Evolutionary conservation across 2,888 invertebrate genomes (phyloP), one percentile per base, ranked within the genome.

Genomic region (Sarcophaga rosellei): DNA sequence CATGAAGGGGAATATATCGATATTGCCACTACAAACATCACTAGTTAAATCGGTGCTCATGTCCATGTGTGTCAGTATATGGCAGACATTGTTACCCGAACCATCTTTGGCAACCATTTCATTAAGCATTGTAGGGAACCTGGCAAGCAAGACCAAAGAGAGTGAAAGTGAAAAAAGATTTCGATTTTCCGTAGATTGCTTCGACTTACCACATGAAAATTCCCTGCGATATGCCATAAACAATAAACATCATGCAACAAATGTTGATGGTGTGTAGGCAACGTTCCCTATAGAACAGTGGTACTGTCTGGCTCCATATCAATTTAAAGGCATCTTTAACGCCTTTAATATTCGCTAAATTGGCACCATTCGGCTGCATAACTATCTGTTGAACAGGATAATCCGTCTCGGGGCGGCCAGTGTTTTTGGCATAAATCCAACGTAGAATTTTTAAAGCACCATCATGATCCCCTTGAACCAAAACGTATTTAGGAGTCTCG

Each of bases 401-500:
- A 25, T 94, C 94, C 1, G 93, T 91, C 0, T 91, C 88, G 0
- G 92, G 82, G 0, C 90, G 88, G 0, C 94, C 93, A 0, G 93
- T 94, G 88, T 95, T 95, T 5, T 89, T 90, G 2, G 94, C 93
- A 89, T 95, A 97, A 86, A 97, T 95, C 4, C 90, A 91, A 78
- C 94, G 94, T 57, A 97, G 91, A 45, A 96, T 94, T 62, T 91
- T 88, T 70, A 97, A 90, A 0, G 96, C 95, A 63, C 94, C 94
- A 0, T 95, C 94, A 1, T 94, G 92, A 78, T 94, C 93, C 0
- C 96, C 95, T 76, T 94, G 95, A 0, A 95, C 95, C 61, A 95
- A 94, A 63, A 96, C 93, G 91, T 96, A 97, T 92, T 97, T 96
- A 0, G 97, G 97, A 87, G 96, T 97, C 91, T 97, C 97, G 0